Conservation (phyloP, 2,797 vertebrate species). For the Tokudaia tokunoshimensis region DNA sequence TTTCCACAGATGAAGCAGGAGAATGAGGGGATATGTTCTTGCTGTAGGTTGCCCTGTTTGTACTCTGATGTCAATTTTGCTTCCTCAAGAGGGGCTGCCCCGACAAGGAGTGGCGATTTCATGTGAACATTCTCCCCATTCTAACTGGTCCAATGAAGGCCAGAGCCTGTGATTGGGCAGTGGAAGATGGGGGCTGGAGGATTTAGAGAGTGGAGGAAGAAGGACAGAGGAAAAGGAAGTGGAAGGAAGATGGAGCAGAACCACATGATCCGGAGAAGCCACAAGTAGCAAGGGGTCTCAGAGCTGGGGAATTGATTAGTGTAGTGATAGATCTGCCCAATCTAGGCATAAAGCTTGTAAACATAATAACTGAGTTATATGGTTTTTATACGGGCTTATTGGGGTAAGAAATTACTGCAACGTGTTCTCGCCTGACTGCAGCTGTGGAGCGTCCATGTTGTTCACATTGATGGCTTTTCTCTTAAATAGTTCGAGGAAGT, state of each 20-base stretch:
- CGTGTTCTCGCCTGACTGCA: background rate
- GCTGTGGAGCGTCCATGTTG: background rate
- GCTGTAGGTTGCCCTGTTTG: background rate
- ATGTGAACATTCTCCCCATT: background rate
- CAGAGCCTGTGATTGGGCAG: too few relatives aligned
- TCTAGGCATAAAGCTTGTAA: background rate
- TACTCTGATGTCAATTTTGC: background rate
- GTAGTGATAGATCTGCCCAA: background rate
- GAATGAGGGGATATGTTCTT: background rate
- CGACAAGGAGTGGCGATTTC: background rate
- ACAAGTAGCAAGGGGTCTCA: background rate
- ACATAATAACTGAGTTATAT: background rate
- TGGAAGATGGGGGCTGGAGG: background rate
- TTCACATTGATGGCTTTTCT: background rate
- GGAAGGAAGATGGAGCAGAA: background rate
- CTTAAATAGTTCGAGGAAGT: background rate
- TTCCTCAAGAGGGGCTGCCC: background rate
- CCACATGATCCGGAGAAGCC: background rate
- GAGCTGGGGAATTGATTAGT: background rate
- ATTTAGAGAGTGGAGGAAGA: background rate
- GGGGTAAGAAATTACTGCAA: background rate
- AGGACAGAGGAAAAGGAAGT: background rate
- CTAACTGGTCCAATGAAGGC: background rate
- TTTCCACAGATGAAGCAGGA: background rate
- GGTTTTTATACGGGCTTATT: background rate